Base-by-base conservation (phyloP, 2,888 invertebrate species). In the Rambutsinella grinnellia region DNA sequence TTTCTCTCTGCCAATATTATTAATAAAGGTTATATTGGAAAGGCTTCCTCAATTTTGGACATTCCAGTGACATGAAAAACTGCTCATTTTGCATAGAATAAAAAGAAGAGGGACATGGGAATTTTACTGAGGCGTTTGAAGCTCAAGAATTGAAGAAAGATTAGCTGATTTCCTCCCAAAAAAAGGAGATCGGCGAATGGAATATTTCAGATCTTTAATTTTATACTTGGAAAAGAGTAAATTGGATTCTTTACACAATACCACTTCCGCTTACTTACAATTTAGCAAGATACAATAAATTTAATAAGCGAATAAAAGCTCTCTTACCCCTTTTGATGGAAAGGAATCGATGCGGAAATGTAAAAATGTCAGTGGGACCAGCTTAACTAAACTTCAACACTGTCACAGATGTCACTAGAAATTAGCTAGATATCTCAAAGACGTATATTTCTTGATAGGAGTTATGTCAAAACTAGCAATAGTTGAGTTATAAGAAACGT, bases 61-160 rank as follows among this genome's bases (percentile, higher is more conserved):
- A 51, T 63, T 63, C 53, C 63, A 53, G 49, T 63, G 63, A 63
- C 63, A 63, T 51, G 60, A 24, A 51, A 51, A 51, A 54, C 17
- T 17, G 36, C 36, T 36, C 13, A 13, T 36, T 36, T 5, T 5
- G 36, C 36, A n/a, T n/a, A n/a, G n/a, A n/a, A n/a, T n/a, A n/a
- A n/a, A n/a, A n/a, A n/a, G n/a, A n/a, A n/a, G n/a, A n/a, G n/a
- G n/a, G n/a, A n/a, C n/a, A n/a, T n/a, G n/a, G n/a, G n/a, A n/a
- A n/a, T n/a, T n/a, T n/a, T n/a, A n/a, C 36, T 36, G 36, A 36
- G 6, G 5, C 36, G 36, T 36, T 36, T 36, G n/a, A n/a, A n/a
- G n/a, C n/a, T n/a, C n/a, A 36, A 36, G 36, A 36, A 36, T 36
- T 13, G 36, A 5, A 13, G 36, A 36, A n/a, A n/a, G n/a, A n/a